Base-by-base conservation (phyloP, 2,797 vertebrate species). In the Yasuhikotakia modesta region DNA sequence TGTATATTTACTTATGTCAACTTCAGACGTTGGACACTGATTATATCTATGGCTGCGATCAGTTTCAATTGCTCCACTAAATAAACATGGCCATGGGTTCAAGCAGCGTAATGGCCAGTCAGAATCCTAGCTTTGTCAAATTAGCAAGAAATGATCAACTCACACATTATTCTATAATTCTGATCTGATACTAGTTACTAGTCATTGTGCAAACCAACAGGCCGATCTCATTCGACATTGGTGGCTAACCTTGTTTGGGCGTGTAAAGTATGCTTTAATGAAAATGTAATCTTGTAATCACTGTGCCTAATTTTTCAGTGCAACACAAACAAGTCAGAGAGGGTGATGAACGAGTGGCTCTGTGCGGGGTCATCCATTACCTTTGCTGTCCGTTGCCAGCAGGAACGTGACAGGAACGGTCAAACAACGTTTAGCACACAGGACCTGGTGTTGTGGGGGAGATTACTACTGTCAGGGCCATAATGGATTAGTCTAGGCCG, bases 361-460 rank as follows among this genome's bases (percentile, higher is more conserved):
- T 27, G 79, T 70, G 65, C 50, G 3, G 87, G 79, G 86, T 92
- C 91, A 93, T 93, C 91, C 88, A 92, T 92, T 91, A 92, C 88
- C 78, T 78, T 78, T 70, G 80, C 71, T 53, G 78, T 85, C 78
- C 80, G 79, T 84, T 83, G 82, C 86, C 88, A 88, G 88, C 85
- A 60, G 83, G 85, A 80, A 85, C 76, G 83, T 91, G 92, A 92
- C 90, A 92, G 87, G 84, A 90, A 89, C 87, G 86, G 91, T 92
- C 91, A 93, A 91, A 91, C 89, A 92, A 90, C 89, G 85, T 92
- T 92, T 92, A 92, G 92, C 89, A 89, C 87, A 87, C 86, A 86
- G 84, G 90, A 88, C 85, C 87, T 85, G 83, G 86, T 91, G 87
- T 92, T 91, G 86, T 87, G 70, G 70, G 85, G 85, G 79, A 89